A percentile compares a stretch with the other conserved stretches of the same genome.
Conservation (phyloP, 2,797 vertebrate genomes). For the Coregonus sp. region DNA sequence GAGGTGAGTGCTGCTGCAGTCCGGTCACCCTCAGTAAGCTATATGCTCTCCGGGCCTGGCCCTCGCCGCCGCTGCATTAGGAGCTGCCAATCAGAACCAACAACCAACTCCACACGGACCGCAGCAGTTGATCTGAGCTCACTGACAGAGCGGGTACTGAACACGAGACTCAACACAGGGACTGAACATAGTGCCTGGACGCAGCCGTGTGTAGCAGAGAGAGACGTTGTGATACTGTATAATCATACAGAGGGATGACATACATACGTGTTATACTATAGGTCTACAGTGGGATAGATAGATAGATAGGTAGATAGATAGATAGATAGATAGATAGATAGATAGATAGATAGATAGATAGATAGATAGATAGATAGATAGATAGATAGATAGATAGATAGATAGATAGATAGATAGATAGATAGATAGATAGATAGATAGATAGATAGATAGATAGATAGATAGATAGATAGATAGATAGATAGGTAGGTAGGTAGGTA, state of each 20-base stretch:
- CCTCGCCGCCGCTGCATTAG: neutral
- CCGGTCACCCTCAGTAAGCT: neutral
- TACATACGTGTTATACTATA: no score
- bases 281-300: neutral
- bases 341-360: neutral
- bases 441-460: neutral
- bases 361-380: neutral
- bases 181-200: neutral
- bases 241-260: neutral
- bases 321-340: neutral
- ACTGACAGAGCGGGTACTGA: neutral
- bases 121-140: neutral
- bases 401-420: neutral
- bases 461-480: neutral
- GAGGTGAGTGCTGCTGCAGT: neutral
- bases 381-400: neutral
- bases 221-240: neutral
- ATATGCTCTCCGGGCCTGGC: neutral
- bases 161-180: neutral
- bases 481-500: no score
- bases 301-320: neutral
- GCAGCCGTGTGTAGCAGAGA: neutral
- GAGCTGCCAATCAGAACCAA: constrained; percentile 9
- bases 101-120: neutral
- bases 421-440: no score